phyloP scores from a whole-genome alignment of 2,113 vertebrate genomes.

The Ovis aries region DNA sequence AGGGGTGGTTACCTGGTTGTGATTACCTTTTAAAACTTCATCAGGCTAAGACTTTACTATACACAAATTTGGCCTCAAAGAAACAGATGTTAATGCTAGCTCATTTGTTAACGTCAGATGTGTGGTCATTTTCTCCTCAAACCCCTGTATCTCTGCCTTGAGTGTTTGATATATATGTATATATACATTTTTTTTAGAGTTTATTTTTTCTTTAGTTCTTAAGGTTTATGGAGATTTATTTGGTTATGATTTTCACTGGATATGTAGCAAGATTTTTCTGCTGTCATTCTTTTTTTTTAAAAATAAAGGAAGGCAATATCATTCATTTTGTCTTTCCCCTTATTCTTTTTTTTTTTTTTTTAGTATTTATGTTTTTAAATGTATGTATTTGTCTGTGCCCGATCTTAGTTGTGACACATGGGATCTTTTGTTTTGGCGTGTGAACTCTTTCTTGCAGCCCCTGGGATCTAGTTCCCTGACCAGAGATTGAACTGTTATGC shows the following conservation, averaged over 20 bases:
- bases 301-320: background rate
- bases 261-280: background rate
- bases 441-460: background rate
- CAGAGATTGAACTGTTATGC: background rate
- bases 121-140: background rate
- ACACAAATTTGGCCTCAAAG: background rate
- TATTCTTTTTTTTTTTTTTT: background rate
- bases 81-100: background rate
- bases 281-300: background rate
- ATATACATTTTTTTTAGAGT: background rate
- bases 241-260: constrained; percentile 6
- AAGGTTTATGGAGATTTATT: constrained; percentile 1
- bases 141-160: background rate
- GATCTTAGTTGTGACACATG: background rate
- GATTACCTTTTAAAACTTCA: background rate
- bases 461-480: background rate
- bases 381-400: background rate
- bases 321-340: background rate
- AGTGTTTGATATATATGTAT: background rate
- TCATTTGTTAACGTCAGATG: background rate
- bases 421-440: background rate
- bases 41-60: background rate
- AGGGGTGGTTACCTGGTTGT: background rate
- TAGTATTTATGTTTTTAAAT: background rate
- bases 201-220: background rate